phyloP scores from a whole-genome alignment of 2,113 vertebrate species.

The Bubo scandiacus region DNA sequence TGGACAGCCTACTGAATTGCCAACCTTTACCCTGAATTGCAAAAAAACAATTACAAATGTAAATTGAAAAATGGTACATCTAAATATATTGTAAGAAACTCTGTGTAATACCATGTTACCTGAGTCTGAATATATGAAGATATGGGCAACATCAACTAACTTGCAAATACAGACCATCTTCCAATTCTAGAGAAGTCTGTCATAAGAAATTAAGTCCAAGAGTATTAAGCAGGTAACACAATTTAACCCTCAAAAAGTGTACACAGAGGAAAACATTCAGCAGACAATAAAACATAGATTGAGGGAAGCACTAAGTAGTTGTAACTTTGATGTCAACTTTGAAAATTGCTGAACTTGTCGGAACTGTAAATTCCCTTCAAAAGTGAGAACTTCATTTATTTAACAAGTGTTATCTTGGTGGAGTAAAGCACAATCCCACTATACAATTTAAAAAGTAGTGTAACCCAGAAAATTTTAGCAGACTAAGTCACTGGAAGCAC shows the following conservation, averaged over 20 bases:
- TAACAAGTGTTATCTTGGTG: neutral
- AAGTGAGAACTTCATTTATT: neutral
- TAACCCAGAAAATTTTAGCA: neutral
- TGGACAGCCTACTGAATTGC: neutral
- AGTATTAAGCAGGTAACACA: neutral
- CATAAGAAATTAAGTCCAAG: neutral
- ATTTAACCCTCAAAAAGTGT: neutral
- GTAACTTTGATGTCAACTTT: neutral
- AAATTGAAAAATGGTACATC: neutral
- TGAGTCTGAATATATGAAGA: neutral
- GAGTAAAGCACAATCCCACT: neutral
- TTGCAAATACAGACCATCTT: neutral
- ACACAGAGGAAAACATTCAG: neutral
- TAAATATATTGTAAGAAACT: neutral
- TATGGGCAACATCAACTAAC: neutral
- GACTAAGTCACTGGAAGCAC: neutral
- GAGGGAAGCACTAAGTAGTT: accelerated
- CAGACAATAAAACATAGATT: neutral
- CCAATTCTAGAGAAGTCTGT: neutral
- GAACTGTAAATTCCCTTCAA: neutral
- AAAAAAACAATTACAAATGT: neutral
- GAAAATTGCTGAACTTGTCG: neutral
- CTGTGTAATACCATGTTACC: neutral
- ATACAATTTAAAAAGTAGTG: neutral
- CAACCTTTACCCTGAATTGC: neutral